Percentiles rank a stretch among this genome's conserved stretches.
These are phyloP conservation scores for Calycopis cecrops DNA, from an alignment of 1,140 invertebrate genomes.

Conservation along the genomic window DNA sequence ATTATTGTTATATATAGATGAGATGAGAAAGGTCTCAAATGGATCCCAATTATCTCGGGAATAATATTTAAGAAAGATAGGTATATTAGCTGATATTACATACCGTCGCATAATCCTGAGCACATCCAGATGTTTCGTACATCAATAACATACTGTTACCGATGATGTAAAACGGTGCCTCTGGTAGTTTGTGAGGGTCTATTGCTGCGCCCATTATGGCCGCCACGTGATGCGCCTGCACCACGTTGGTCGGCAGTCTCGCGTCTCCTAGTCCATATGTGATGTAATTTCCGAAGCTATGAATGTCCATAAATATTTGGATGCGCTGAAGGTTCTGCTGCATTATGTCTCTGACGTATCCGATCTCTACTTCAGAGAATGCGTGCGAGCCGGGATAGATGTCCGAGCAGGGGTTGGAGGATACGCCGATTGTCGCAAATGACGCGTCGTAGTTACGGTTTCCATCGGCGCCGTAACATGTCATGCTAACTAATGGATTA, in stretches of 20 bases:
- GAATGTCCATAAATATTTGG: conserved; percentile 43
- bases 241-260: conserved; percentile 67
- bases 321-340: conserved; percentile 34
- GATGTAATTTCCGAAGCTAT: conserved; percentile 54
- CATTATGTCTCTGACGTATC: conserved; percentile 62
- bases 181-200: conserved; percentile 46
- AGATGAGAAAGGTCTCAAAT: too few relatives aligned
- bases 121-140: conserved; percentile 69
- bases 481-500: neutral
- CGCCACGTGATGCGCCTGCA: conserved; percentile 45
- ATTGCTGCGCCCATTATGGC: conserved; percentile 45
- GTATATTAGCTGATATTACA: too few relatives aligned
- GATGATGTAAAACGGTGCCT: conserved; percentile 67
- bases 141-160: conserved; percentile 77
- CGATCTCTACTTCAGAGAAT: conserved; percentile 83
- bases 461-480: neutral
- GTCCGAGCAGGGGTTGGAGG: conserved; percentile 78
- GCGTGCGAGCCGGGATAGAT: conserved; percentile 79
- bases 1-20: too few relatives aligned
- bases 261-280: conserved; percentile 77
- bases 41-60: too few relatives aligned
- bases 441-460: conserved; percentile 28
- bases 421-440: conserved; percentile 80
- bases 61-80: too few relatives aligned
- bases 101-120: conserved; percentile 77